These are phyloP conservation scores for Cryptocheilus praepositus DNA, from an alignment of 2,888 invertebrate species.

Conservation along the genomic window DNA sequence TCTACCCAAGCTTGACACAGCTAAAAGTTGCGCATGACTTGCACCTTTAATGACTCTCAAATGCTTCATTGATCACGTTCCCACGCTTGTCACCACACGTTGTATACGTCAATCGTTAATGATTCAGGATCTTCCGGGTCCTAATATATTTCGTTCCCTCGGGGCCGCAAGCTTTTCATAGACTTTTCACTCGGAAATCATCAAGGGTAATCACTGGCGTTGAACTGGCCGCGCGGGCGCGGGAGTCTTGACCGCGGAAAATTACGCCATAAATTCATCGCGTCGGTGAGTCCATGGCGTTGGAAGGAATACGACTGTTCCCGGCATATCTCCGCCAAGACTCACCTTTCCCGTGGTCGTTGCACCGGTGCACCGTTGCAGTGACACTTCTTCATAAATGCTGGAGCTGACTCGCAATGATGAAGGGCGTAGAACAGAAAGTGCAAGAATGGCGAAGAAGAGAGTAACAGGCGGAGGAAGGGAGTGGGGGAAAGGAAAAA, in stretches of 20 bases:
- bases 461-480: too few species aligned
- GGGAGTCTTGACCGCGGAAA: conserved; percentile 21
- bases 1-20: too few species aligned
- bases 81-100: too few species aligned
- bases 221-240: not conserved
- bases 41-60: too few species aligned
- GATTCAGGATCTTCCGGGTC: too few species aligned
- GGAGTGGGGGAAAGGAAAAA: too few species aligned
- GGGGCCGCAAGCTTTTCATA: conserved; percentile 9
- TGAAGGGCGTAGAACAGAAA: too few species aligned
- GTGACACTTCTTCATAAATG: conserved; percentile 34
- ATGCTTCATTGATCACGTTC: too few species aligned
- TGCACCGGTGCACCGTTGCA: conserved; percentile 5
- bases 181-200: not conserved
- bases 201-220: not conserved
- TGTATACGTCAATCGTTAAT: too few species aligned
- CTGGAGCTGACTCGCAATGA: not conserved
- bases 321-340: not conserved
- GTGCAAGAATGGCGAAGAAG: too few species aligned
- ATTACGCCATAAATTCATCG: conserved; percentile 52
- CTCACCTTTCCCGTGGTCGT: not conserved
- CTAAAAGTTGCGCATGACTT: too few species aligned
- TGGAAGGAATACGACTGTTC: not conserved
- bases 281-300: not conserved
- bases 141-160: conserved; percentile 6